Evolutionary conservation across 1,140 invertebrate genomes (phyloP), one percentile per base, ranked within the genome.

Genomic region (Mactra quadrangularis): DNA sequence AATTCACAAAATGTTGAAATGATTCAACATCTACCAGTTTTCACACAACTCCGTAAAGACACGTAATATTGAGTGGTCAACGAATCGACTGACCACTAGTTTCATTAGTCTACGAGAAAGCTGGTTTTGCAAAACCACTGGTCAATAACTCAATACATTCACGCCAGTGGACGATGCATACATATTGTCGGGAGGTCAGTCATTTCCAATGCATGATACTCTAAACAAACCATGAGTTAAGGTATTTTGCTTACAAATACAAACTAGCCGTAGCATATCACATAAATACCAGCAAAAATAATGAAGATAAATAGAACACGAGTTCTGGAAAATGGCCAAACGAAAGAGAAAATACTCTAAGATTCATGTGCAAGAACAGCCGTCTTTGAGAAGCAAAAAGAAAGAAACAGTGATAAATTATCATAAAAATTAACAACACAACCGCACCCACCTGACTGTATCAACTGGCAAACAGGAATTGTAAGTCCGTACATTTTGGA

Each of bases 111-210:
- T 68, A 50, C 41, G 47, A 41, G n/a, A 50, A 68, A 47, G 31
- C 64, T 50, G 64, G 27, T 68, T 45, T 47, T 45, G 35, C 19
- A 66, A 50, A n/a, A n/a, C 25, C 64, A 68, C 41, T 68, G 64
- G 64, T 68, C 64, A 68, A 68, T 68, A 68, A 68, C 45, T 68
- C 64, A 31, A 68, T 68, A 68, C 47, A 68, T 68, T 68, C 27
- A 68, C 41, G 41, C 64, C 38, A 68, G 41, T 68, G 64, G 64
- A 68, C 64, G 64, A 38, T 68, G 64, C 64, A 68, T 35, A 68
- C 13, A 68, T 31, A 68, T 50, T 47, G 45, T 27, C 64, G 27
- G 29, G 64, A 68, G 64, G 64, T 68, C 64, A 68, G 17, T 3
- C 41, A 68, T 31, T 29, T 68, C 25, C 25, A 31, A 38, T 47